Percentiles rank a stretch among this genome's conserved stretches.
Conservation (phyloP, 2,797 vertebrate species). For the Lateolabrax maculatus region DNA sequence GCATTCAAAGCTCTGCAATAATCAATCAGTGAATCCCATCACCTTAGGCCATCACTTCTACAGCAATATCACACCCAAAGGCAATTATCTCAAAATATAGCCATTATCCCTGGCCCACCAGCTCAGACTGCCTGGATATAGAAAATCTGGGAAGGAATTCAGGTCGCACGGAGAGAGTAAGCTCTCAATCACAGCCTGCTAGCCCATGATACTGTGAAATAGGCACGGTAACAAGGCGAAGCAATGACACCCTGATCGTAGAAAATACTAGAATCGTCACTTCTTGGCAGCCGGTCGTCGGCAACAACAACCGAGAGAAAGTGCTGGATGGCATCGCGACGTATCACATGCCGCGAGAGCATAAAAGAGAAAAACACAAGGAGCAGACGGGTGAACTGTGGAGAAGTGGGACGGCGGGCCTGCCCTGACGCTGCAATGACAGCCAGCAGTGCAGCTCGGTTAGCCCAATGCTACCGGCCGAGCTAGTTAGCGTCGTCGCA, state of each 20-base stretch:
- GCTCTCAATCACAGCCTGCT: conserved; percentile 24
- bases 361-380: neutral
- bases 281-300: neutral
- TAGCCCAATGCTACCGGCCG: conserved; percentile 54
- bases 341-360: neutral
- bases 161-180: conserved; percentile 23
- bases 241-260: conserved; percentile 45
- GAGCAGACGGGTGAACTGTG: conserved; percentile 16
- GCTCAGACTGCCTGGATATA: conserved; percentile 17
- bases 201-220: conserved; percentile 47
- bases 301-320: neutral
- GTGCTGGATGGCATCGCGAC: neutral
- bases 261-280: conserved; percentile 62
- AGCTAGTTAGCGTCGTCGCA: conserved; percentile 59
- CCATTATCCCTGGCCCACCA: conserved; percentile 21
- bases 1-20: conserved; percentile 40
- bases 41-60: conserved; percentile 40
- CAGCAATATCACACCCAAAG: conserved; percentile 32
- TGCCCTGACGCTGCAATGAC: conserved; percentile 77
- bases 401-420: conserved; percentile 53
- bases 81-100: conserved; percentile 21
- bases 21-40: conserved; percentile 43
- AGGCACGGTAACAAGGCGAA: conserved; percentile 26
- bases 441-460: conserved; percentile 57
- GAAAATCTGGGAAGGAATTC: conserved; percentile 59